Evolutionary conservation across 2,888 invertebrate species (phyloP), one percentile per base, ranked within the genome.

Genomic region (Lithophane leautieri): DNA sequence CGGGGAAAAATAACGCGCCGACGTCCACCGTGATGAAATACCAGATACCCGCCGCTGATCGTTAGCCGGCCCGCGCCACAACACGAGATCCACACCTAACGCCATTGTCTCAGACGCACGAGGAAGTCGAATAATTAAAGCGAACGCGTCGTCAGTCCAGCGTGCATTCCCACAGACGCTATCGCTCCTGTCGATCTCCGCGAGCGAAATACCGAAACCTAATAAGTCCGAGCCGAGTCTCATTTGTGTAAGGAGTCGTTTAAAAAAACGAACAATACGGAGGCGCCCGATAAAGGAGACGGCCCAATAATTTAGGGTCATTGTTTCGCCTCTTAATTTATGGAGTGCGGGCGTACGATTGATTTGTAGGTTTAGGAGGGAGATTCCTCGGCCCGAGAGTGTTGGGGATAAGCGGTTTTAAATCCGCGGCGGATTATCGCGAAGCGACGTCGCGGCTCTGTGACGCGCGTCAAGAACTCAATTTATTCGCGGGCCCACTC

Each of bases 241-340:
- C 96, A 95, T 96, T 96, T 96, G 95, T 95, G 96, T 94, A 93
- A 94, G 94, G 92, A 93, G 92, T 93, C 92, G 89, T 89, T 90
- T 90, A 91, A 91, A 93, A 95, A 95, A 94, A 94, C 91, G 93
- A 94, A 94, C 93, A 93, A 94, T 93, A 93, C 94, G 90, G 86
- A 88, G 85, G 87, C 85, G 87, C 90, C 91, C 93, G 95, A 95
- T 95, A 95, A 95, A 95, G 90, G 91, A 94, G 94, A 94, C 94
- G 94, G 94, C 91, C 94, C 94, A 94, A 96, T 95, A 96, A 96
- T 95, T 96, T 96, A 96, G 95, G 95, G 96, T 96, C 96, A 96
- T 96, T 95, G 96, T 95, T 96, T 94, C 94, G 91, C 84, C 88
- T 86, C 93, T 94, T 96, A 96, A 96, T 96, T 96, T 96, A 96